These are phyloP conservation scores for Apodemia zela DNA, from an alignment of 2,888 invertebrate species.

Conservation along the genomic window DNA sequence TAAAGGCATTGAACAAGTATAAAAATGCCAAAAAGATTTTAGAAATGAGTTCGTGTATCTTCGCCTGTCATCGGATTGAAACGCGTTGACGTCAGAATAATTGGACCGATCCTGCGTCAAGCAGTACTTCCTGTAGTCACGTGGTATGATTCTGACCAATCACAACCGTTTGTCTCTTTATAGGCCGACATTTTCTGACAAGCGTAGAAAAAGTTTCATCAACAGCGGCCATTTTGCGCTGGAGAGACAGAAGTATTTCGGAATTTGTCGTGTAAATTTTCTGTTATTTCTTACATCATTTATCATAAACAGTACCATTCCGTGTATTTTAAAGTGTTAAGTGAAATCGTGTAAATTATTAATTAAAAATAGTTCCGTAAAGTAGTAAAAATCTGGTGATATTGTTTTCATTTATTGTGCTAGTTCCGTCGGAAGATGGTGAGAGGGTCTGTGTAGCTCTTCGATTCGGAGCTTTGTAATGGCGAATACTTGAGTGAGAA, in stretches of 20 bases:
- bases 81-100: conserved; percentile 73
- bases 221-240: conserved; percentile 97
- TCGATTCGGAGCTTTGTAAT: conserved; percentile 87
- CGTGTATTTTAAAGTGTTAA: conserved; percentile 82
- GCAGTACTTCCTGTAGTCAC: conserved; percentile 74
- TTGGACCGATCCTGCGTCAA: conserved; percentile 70
- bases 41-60: conserved; percentile 46
- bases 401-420: conserved; percentile 86
- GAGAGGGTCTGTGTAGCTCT: conserved; percentile 85
- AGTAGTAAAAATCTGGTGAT: conserved; percentile 80
- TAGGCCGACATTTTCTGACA: conserved; percentile 89
- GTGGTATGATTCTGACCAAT: conserved; percentile 69
- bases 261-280: conserved; percentile 86
- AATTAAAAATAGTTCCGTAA: conserved; percentile 69
- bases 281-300: conserved; percentile 81
- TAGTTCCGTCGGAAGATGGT: conserved; percentile 87
- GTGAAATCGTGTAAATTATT: conserved; percentile 73
- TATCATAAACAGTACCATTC: conserved; percentile 78
- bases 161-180: conserved; percentile 57
- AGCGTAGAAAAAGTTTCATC: conserved; percentile 97
- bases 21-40: conserved; percentile 18
- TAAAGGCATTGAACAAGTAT: not conserved
- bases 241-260: conserved; percentile 88
- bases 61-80: conserved; percentile 56
- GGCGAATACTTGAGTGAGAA: conserved; percentile 88